Base-by-base conservation (phyloP, 2,888 invertebrate genomes). In the Malachius bipustulatus region DNA sequence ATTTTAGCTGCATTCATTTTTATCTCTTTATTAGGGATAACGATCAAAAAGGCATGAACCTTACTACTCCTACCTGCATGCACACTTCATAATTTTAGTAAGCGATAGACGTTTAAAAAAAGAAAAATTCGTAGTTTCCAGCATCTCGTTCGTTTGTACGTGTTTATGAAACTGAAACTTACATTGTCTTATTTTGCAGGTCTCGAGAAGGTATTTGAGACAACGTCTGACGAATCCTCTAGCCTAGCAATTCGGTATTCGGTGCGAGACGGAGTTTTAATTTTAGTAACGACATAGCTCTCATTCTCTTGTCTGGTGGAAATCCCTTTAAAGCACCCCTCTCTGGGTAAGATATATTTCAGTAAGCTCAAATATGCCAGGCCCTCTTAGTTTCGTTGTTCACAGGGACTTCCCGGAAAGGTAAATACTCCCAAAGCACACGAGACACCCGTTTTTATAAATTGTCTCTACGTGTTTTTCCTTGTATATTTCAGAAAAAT, bases 391-490 rank as follows among this genome's bases (percentile, higher is more conserved):
- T 19, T 19, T 19, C 24, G 6, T 19, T 19, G 24, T 19, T 19
- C 24, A 37, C 37, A 24, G n/a, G 29, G 14, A 19, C 26, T 19
- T 12, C 30, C 32, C 6, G 30, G 34, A 26, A 34, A 34, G 37
- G 37, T 37, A 37, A 37, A 37, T 37, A 34, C 34, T 37, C 37
- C 37, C 37, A 11, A 4, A 16, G 26, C 26, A 29, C 24, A 30
- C 16, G 16, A 15, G 34, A 26, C 34, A 24, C 30, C 14, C 37
- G 32, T 34, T 34, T 19, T 34, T 29, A 37, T 34, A 37, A 34
- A 37, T 37, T 37, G 37, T 37, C 34, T 37, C 37, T 37, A 37
- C 37, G 37, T 37, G 37, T 37, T 37, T 37, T 37, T 37, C 37
- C 26, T 30, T 30, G 37, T 37, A 34, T 37, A 37, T 37, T 26